phyloP scores from a whole-genome alignment of 2,113 vertebrate genomes.

The Callionymus lyra region DNA sequence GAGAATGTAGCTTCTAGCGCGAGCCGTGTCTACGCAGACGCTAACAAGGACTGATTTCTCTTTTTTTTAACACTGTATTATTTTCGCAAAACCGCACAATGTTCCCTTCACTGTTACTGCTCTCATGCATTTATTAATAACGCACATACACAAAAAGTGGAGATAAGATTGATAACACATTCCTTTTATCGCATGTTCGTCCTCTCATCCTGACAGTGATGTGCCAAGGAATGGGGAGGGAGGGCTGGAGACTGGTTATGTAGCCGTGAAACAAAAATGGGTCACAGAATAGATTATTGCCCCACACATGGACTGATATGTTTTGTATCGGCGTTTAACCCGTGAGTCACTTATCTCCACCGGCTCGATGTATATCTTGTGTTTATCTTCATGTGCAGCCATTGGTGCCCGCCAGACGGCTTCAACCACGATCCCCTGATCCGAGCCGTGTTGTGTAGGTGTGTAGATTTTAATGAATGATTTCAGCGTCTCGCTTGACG shows the following conservation, averaged over 20 bases:
- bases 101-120: constrained; percentile 49
- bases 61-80: constrained; percentile 8
- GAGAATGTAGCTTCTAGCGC: constrained; percentile 45
- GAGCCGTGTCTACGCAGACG: constrained; percentile 29
- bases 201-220: constrained; percentile 48
- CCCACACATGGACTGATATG: constrained; percentile 42
- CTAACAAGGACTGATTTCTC: constrained; percentile 38
- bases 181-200: constrained; percentile 50
- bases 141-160: constrained; percentile 57
- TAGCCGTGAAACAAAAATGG: constrained; percentile 56
- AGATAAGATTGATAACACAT: constrained; percentile 57
- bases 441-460: too few species aligned
- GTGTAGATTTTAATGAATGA: too few species aligned
- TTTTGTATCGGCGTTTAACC: too few species aligned
- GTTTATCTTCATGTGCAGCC: too few species aligned
- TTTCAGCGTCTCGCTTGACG: too few species aligned
- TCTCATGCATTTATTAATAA: constrained; percentile 67
- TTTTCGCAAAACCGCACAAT: constrained; percentile 50
- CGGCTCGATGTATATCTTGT: too few species aligned
- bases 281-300: constrained; percentile 61
- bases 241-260: constrained; percentile 41
- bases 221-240: constrained; percentile 57
- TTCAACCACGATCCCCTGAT: too few species aligned
- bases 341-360: too few species aligned
- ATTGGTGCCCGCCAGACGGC: too few species aligned